phyloP scores from a whole-genome alignment of 2,797 vertebrate species.

The Telmatherina bonti region DNA sequence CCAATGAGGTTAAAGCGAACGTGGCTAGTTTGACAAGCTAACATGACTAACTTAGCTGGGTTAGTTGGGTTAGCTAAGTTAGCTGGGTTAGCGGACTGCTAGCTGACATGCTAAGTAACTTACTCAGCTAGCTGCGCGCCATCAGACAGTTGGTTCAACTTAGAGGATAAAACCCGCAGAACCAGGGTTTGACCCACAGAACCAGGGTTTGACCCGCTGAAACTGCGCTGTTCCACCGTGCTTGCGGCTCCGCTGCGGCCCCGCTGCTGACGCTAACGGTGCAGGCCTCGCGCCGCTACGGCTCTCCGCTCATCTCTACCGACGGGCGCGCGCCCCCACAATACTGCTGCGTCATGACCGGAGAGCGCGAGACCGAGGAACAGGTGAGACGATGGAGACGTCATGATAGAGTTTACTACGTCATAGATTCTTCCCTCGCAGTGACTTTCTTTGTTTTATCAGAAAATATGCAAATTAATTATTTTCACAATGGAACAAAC shows the following conservation, averaged over 20 bases:
- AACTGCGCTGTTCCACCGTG: slow-evolving; percentile 55
- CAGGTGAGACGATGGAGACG: too few species aligned
- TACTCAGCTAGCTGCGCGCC: slow-evolving; percentile 55
- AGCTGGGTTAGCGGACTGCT: slow-evolving; percentile 19
- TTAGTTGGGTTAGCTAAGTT: too few species aligned
- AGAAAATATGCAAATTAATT: too few species aligned
- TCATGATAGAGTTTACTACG: too few species aligned
- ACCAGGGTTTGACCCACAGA: too few species aligned
- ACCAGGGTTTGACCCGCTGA: neutral
- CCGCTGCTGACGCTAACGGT: slow-evolving; percentile 48
- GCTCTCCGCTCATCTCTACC: slow-evolving; percentile 66
- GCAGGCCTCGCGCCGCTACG: slow-evolving; percentile 67
- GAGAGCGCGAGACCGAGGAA: too few species aligned
- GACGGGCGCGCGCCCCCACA: slow-evolving; percentile 69
- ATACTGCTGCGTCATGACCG: slow-evolving; percentile 69
- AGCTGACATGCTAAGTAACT: slow-evolving; percentile 52
- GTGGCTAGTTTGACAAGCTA: slow-evolving; percentile 35
- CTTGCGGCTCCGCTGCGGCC: slow-evolving; percentile 33
- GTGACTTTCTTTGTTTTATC: too few species aligned
- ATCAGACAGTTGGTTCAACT: slow-evolving; percentile 24
- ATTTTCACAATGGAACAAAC: too few species aligned
- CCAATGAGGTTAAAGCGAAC: neutral
- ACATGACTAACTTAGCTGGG: slow-evolving; percentile 43
- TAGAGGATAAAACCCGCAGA: too few species aligned
- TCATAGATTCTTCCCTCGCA: too few species aligned